These are phyloP conservation scores for Tachina grossa DNA, from an alignment of 2,888 invertebrate species.

Conservation along the genomic window DNA sequence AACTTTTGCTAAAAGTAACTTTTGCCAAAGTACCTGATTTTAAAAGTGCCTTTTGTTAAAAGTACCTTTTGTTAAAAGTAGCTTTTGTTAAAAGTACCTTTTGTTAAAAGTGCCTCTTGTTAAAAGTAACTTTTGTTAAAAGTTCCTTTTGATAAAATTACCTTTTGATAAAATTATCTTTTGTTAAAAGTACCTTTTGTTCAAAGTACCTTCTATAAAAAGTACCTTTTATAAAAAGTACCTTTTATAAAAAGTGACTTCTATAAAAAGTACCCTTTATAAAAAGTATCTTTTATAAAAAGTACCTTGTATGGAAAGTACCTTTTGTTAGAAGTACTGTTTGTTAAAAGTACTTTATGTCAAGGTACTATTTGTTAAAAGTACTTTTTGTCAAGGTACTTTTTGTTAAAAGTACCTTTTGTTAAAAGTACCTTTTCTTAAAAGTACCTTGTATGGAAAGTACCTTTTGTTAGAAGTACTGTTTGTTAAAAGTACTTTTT, in stretches of 20 bases:
- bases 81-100: not conserved
- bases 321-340: not conserved
- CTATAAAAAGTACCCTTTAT: no score
- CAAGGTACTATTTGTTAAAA: not conserved
- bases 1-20: no score
- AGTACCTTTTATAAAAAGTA: no score
- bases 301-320: no score
- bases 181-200: not conserved
- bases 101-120: not conserved
- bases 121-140: not conserved
- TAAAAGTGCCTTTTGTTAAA: not conserved
- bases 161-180: not conserved
- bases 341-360: not conserved
- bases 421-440: no score
- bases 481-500: no score
- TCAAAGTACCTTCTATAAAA: not conserved
- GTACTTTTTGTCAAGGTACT: no score
- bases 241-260: not conserved
- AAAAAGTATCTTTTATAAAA: no score
- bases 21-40: no score
- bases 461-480: no score
- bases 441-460: no score
- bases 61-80: not conserved
- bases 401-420: no score
- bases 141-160: not conserved